These are phyloP conservation scores for Drosophila kohkoa DNA, from an alignment of 1,140 invertebrate genomes.

Conservation along the genomic window DNA sequence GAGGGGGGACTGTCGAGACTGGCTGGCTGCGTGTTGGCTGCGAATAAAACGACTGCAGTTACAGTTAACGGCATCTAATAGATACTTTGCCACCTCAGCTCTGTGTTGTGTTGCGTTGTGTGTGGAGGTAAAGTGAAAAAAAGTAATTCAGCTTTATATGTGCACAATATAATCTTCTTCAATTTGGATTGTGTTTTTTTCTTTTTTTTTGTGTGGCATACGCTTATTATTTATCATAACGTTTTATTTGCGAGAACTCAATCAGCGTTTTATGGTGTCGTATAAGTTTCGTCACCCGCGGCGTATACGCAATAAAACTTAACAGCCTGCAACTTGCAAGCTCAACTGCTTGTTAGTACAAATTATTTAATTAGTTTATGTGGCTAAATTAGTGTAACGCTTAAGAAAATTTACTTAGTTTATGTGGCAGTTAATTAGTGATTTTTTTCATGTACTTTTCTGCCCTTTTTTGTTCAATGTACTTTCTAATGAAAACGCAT, in stretches of 20 bases:
- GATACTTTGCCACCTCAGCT: conserved; percentile 78
- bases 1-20: not conserved
- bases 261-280: not conserved
- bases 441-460: too few species aligned
- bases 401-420: too few species aligned
- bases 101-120: conserved; percentile 9
- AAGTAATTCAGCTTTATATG: not conserved
- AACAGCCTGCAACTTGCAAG: too few species aligned
- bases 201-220: not conserved
- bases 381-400: too few species aligned
- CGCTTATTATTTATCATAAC: not conserved
- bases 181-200: not conserved
- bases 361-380: too few species aligned
- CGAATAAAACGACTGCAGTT: conserved; percentile 74
- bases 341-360: too few species aligned
- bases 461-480: not conserved
- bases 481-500: conserved; percentile 24
- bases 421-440: too few species aligned
- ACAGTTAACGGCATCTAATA: conserved; percentile 80
- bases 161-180: conserved; percentile 4
- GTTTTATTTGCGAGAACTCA: not conserved
- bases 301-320: too few species aligned
- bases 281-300: too few species aligned
- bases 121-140: conserved; percentile 28
- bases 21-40: conserved; percentile 64